These are phyloP conservation scores for Chironomus tentans DNA, from an alignment of 2,888 invertebrate species.

Conservation along the genomic window DNA sequence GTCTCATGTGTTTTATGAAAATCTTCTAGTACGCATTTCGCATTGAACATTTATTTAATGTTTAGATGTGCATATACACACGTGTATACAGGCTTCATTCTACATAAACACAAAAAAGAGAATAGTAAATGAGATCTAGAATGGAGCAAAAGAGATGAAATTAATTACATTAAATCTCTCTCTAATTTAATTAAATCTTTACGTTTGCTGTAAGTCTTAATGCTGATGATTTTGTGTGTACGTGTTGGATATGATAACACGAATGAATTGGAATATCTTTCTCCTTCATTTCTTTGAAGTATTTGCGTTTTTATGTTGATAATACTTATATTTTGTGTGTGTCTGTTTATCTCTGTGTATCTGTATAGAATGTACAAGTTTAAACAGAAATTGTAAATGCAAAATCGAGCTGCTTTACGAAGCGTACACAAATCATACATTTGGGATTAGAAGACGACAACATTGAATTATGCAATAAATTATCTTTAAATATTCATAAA, in stretches of 20 bases:
- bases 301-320: not conserved
- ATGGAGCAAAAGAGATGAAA: not conserved
- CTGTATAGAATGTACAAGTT: too few relatives aligned
- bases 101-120: too few relatives aligned
- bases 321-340: not conserved
- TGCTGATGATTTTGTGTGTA: constrained; percentile 4
- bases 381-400: too few relatives aligned
- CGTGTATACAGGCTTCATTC: not conserved
- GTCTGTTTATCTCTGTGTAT: not conserved
- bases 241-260: not conserved
- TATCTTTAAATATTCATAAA: not conserved
- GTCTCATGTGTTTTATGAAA: constrained; percentile 1
- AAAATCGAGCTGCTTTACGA: too few relatives aligned
- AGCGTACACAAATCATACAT: too few relatives aligned
- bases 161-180: constrained; percentile 10
- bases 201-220: constrained; percentile 2
- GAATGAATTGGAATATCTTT: not conserved
- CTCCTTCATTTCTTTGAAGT: not conserved
- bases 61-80: not conserved
- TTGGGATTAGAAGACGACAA: not conserved
- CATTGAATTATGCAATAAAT: not conserved
- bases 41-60: too few relatives aligned
- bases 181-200: constrained; percentile 12
- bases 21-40: too few relatives aligned
- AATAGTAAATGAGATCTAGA: not conserved